These are phyloP conservation scores for Cabera pusaria DNA, from an alignment of 2,888 invertebrate genomes.

Conservation along the genomic window DNA sequence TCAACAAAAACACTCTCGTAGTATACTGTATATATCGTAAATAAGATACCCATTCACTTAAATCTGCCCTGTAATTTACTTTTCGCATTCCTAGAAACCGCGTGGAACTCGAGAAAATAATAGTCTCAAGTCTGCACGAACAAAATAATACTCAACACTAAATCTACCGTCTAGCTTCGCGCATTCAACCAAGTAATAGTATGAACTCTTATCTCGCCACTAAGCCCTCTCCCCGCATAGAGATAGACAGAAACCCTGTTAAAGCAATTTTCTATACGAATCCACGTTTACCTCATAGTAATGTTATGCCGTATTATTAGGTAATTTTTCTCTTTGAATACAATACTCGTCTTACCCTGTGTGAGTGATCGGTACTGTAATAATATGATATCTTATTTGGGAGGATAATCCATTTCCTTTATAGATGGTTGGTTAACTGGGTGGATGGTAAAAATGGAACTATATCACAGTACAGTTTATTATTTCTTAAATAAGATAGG, in stretches of 20 bases:
- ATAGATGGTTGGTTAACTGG: slow-evolving; percentile 14
- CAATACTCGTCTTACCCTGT: slow-evolving; percentile 22
- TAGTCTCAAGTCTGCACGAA: no score
- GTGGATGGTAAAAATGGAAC: background rate
- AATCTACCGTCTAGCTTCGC: no score
- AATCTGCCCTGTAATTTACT: no score
- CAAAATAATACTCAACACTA: no score
- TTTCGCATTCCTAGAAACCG: no score
- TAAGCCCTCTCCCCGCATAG: slow-evolving; percentile 14
- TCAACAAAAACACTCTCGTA: no score
- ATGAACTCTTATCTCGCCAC: no score
- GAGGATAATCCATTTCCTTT: slow-evolving; percentile 19
- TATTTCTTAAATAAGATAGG: no score
- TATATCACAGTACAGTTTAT: background rate
- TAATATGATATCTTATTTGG: slow-evolving; percentile 25
- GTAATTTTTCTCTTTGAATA: slow-evolving; percentile 28
- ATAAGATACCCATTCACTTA: no score
- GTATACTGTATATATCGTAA: no score
- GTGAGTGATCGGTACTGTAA: slow-evolving; percentile 23
- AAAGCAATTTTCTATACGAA: slow-evolving; percentile 52
- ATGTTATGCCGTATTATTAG: slow-evolving; percentile 37
- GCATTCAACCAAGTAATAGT: no score
- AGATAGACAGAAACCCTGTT: slow-evolving; percentile 42
- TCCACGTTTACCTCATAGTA: slow-evolving; percentile 38
- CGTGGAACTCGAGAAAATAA: no score